Evolutionary conservation across 2,888 invertebrate genomes (phyloP), one percentile per base, ranked within the genome.

Genomic region (Leptura quadrifasciata): DNA sequence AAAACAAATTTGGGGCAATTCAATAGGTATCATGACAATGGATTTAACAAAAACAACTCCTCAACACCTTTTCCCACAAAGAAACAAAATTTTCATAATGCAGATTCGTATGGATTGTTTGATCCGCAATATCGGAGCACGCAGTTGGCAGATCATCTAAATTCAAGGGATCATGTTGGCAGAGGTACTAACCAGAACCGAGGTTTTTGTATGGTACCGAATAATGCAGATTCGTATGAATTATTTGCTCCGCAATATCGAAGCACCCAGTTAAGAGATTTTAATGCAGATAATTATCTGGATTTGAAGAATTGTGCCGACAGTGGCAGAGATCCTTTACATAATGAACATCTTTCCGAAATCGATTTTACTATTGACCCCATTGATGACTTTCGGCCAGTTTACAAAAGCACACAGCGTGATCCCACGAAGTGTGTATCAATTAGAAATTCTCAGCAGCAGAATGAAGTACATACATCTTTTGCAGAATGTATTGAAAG

Each of bases 321-420:
- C 57, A 57, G 21, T 12, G 57, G 1, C 10, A 20, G 21, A 4
- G 18, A 20, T 10, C 4, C 18, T 2, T 21, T 21, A 18, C 57
- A 57, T 9, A 18, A 9, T 20, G 15, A 8, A 57, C 27, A 57
- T 69, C 1, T 31, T 39, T 0, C 2, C 15, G 31, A 31, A n/a
- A 31, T 2, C 12, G 67, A 76, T 27, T 71, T 71, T 55, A 75
- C 75, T 27, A 68, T 75, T 55, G 58, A 55, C 17, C 63, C 67
- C 6, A 76, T 75, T 60, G 52, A 64, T 1, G 31, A 78, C 12
- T 78, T 78, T 47, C 58, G 47, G 57, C 77, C 77, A 4, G 68
- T 47, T 24, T 71, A 65, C 27, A 67, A 63, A 63, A 76, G 78
- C 47, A 74, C 78, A 15, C 78, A 76, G 24, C 20, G 6, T 18